Percentiles rank a stretch among this genome's conserved stretches.
These are phyloP conservation scores for Ischnus inquisitorius DNA, from an alignment of 2,888 invertebrate species.

Conservation along the genomic window DNA sequence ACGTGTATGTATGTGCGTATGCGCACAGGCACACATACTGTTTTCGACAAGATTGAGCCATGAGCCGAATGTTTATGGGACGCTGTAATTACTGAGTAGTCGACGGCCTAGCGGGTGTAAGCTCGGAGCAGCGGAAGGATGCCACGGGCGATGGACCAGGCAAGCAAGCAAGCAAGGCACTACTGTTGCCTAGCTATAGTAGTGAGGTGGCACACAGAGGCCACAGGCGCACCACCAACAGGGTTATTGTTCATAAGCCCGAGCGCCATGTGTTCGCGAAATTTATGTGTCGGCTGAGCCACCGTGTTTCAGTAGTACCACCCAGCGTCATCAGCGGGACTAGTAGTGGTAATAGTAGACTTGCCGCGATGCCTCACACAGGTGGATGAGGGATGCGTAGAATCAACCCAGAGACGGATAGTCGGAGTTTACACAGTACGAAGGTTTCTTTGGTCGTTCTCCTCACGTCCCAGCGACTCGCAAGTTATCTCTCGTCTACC, in stretches of 20 bases:
- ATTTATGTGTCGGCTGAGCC: slow-evolving; percentile 81
- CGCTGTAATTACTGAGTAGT: slow-evolving; percentile 80
- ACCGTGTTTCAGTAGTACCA: slow-evolving; percentile 64
- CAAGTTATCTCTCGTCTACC: slow-evolving; percentile 45
- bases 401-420: slow-evolving; percentile 4
- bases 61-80: slow-evolving; percentile 80
- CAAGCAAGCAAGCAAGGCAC: slow-evolving; percentile 46
- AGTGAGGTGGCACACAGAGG: slow-evolving; percentile 35
- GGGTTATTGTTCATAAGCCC: slow-evolving; percentile 83
- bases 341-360: slow-evolving; percentile 24
- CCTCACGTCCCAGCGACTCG: slow-evolving; percentile 30
- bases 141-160: slow-evolving; percentile 58
- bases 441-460: slow-evolving; percentile 47
- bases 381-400: background rate
- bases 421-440: slow-evolving; percentile 58
- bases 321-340: slow-evolving; percentile 10
- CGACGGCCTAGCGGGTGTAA: slow-evolving; percentile 73
- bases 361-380: slow-evolving; percentile 40
- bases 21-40: slow-evolving; percentile 43
- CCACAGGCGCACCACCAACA: slow-evolving; percentile 53
- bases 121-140: slow-evolving; percentile 47
- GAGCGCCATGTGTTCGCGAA: slow-evolving; percentile 81
- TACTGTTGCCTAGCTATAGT: slow-evolving; percentile 50
- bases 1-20: slow-evolving; percentile 18
- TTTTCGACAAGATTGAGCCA: slow-evolving; percentile 79